These are phyloP conservation scores for Drosophila cardini DNA, from an alignment of 1,140 invertebrate species.

Conservation along the genomic window DNA sequence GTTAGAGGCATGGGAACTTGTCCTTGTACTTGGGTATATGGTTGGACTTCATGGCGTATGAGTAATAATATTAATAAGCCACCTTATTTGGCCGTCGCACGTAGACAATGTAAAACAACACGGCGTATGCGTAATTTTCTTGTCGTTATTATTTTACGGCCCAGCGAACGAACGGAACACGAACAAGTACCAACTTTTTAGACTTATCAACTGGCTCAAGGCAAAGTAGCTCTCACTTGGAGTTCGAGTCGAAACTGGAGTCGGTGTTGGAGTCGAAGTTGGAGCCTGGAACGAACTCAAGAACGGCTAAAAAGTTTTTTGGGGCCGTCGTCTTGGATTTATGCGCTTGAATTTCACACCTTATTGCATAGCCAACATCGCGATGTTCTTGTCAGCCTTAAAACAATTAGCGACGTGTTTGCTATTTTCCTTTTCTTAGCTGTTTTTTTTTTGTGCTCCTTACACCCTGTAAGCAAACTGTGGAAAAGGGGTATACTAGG, in stretches of 20 bases:
- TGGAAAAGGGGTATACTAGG: too few relatives aligned
- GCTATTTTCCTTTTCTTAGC: not conserved
- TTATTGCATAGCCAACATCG: conserved; percentile 62
- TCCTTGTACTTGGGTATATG: not conserved
- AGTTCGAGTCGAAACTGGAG: not conserved
- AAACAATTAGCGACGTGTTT: conserved; percentile 73
- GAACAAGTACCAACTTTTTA: conserved; percentile 22
- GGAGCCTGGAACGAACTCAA: not conserved
- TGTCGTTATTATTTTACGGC: conserved; percentile 67
- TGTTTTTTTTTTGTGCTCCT: conserved; percentile 5
- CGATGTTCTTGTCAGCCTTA: conserved; percentile 49
- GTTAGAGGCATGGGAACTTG: not conserved
- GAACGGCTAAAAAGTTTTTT: conserved; percentile 56
- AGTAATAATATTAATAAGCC: conserved; percentile 72
- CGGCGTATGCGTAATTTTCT: conserved; percentile 76
- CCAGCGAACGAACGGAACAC: conserved; percentile 41
- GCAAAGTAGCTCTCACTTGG: conserved; percentile 2
- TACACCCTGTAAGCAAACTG: too few relatives aligned
- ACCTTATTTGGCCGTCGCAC: conserved; percentile 54
- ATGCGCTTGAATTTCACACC: conserved; percentile 78
- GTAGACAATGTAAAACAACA: conserved; percentile 71
- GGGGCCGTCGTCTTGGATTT: conserved; percentile 44
- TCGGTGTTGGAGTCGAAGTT: not conserved
- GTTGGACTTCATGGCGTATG: conserved; percentile 53
- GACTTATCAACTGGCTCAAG: conserved; percentile 62